phyloP scores from a whole-genome alignment of 2,888 invertebrate genomes.

The Rambutsinella grinnellia region DNA sequence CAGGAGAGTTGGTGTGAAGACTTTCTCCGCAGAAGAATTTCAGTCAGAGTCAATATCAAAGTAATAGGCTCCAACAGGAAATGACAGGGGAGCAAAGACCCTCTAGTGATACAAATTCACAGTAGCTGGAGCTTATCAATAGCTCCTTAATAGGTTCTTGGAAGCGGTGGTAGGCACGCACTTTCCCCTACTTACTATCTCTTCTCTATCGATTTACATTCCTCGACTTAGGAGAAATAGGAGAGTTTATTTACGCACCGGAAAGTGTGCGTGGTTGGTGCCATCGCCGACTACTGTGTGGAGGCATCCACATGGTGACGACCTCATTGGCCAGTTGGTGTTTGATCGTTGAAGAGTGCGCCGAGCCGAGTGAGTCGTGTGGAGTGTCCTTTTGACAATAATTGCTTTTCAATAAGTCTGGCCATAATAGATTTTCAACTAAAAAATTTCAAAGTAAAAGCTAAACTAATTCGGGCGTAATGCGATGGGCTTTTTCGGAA shows the following conservation, averaged over 20 bases:
- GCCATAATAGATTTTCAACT: background rate
- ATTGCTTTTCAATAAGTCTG: background rate
- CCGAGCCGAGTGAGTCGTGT: too few relatives aligned
- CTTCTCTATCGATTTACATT: too few relatives aligned
- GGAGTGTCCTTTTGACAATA: too few relatives aligned
- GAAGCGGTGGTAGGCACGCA: background rate
- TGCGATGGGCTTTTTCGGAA: slow-evolving; percentile 67
- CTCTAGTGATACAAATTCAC: background rate
- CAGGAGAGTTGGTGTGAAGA: too few relatives aligned
- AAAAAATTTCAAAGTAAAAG: too few relatives aligned
- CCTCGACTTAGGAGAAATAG: background rate
- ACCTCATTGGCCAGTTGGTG: background rate
- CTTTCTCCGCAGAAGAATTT: slow-evolving; percentile 11
- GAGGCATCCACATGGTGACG: slow-evolving; percentile 15
- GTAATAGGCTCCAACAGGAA: slow-evolving; percentile 5
- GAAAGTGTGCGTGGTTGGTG: too few relatives aligned
- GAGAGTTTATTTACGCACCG: background rate
- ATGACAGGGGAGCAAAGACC: slow-evolving; percentile 6
- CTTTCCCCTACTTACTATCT: too few relatives aligned
- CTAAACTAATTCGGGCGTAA: background rate
- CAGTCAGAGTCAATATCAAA: slow-evolving; percentile 41
- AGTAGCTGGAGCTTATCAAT: background rate
- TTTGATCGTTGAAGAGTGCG: slow-evolving; percentile 12
- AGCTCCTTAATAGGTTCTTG: background rate
- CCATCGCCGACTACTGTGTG: too few relatives aligned